A percentile compares a stretch with the other conserved stretches of the same genome.
These are phyloP conservation scores for Allolobophora icterica DNA, from an alignment of 2,888 invertebrate species.

Conservation along the genomic window DNA sequence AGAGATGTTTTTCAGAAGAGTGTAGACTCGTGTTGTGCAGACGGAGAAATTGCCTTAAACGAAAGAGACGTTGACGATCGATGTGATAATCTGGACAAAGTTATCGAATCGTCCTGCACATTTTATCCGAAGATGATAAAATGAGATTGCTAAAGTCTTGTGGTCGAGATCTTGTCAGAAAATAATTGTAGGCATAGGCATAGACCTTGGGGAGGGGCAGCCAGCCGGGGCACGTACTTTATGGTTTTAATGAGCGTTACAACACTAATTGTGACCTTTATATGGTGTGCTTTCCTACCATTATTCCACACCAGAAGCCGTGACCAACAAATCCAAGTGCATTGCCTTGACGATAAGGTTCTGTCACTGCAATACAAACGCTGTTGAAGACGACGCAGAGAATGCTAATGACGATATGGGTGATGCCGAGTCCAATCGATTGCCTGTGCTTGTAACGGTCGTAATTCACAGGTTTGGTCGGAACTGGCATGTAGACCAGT, in stretches of 20 bases:
- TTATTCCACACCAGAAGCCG: neutral
- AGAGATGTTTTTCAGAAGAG: too few relatives aligned
- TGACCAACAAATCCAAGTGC: neutral
- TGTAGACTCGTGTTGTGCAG: too few relatives aligned
- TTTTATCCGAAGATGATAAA: too few relatives aligned
- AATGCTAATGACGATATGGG: neutral
- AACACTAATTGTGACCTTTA: neutral
- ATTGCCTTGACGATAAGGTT: neutral
- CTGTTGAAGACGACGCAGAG: neutral
- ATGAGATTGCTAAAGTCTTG: too few relatives aligned
- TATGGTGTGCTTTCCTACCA: neutral
- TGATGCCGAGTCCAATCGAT: conserved; percentile 7
- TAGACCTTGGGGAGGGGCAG: too few relatives aligned
- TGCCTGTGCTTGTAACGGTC: neutral
- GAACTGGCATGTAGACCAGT: neutral
- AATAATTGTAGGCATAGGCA: too few relatives aligned
- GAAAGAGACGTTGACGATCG: too few relatives aligned
- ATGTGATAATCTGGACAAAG: too few relatives aligned
- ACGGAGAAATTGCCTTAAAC: too few relatives aligned
- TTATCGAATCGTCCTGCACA: too few relatives aligned
- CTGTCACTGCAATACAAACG: neutral
- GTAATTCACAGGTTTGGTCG: neutral
- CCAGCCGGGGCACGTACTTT: too few relatives aligned
- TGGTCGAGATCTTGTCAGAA: too few relatives aligned
- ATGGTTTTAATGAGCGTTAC: neutral